Base-by-base conservation (phyloP, 1,140 invertebrate species). In the Pemphigus obesinymphae region DNA sequence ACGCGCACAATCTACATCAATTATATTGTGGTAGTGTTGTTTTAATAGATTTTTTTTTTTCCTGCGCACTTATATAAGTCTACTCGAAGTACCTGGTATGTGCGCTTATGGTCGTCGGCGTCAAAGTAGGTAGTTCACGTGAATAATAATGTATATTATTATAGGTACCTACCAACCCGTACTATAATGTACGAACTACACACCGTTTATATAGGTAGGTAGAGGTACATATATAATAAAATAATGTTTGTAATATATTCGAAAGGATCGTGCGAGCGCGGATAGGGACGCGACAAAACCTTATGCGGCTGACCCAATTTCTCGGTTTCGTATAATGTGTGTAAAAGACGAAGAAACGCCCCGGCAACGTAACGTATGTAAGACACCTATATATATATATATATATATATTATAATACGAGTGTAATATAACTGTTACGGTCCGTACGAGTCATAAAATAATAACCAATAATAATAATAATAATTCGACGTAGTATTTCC, bases 61-160 rank as follows among this genome's bases (percentile, higher is more conserved):
- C 37, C 66, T 13, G 20, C 23, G 61, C 37, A n/a, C 11, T 70
- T 70, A 70, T 31, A 23, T 43, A 70, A 70, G 63, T n/a, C 8
- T 43, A 10, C 23, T 29, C 23, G 26, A 45, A 70, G 40, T 40
- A 70, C 40, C 68, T 70, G 68, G 68, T n/a, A n/a, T n/a, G n/a
- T n/a, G n/a, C n/a, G n/a, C n/a, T n/a, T n/a, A n/a, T n/a, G n/a
- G n/a, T n/a, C n/a, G n/a, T 20, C 15, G 15, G 23, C 68, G 68
- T 70, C 37, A 45, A 70, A 70, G 23, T 70, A 70, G 68, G 23
- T 70, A 70, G 68, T 70, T 70, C 68, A 45, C 68, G 68, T 13
- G 15, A 70, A 45, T 43, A 70, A 45, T 15, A n/a, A n/a, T n/a
- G n/a, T n/a, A n/a, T n/a, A n/a, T n/a, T n/a, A n/a, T n/a, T n/a